Base-by-base conservation (phyloP, 2,113 vertebrate species). In the Bostrychus sinensis region DNA sequence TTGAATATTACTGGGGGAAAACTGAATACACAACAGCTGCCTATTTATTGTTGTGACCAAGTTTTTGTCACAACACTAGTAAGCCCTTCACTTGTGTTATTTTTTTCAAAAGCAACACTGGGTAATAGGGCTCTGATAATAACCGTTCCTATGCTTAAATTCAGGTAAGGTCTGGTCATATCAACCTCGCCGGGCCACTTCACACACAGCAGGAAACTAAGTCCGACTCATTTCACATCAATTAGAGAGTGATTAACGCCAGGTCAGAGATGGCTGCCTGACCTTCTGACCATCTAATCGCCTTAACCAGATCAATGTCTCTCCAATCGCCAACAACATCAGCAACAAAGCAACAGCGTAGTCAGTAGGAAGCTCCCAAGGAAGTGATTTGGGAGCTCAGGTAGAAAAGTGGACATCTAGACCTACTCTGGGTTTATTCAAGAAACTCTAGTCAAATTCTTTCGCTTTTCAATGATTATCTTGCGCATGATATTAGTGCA, bases 221-320 rank as follows among this genome's bases (percentile, higher is more conserved):
- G 84, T 88, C 83, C 72, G 26, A 79, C 66, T 85, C 20, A 80
- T 88, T 87, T 87, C 78, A 85, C 86, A 37, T 86, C 85, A 84
- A 84, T 90, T 89, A 89, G 66, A 1, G 43, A 85, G 79, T 90
- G 85, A 90, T 89, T 90, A 90, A 89, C 60, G 56, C n/a, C 42
- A 20, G 80, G 79, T 80, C 80, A 66, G 65, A 75, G 75, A 66
- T 12, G 42, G 59, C 66, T 51, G 38, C 60, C 68, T 82, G 87
- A 88, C 87, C 86, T 81, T 86, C 70, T 66, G 74, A 59, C 59
- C 80, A 58, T 53, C 2, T 82, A 84, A 87, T 81, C 71, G 81
- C 78, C 78, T 87, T 62, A 82, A 60, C 19, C 4, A 46, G 80
- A 89, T 89, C 89, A 80, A 85, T 88, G 78, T 63, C 25, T 39